Evolutionary conservation across 2,797 vertebrate genomes (phyloP), one percentile per base, ranked within the genome.

Genomic region (Delichon dasypus): DNA sequence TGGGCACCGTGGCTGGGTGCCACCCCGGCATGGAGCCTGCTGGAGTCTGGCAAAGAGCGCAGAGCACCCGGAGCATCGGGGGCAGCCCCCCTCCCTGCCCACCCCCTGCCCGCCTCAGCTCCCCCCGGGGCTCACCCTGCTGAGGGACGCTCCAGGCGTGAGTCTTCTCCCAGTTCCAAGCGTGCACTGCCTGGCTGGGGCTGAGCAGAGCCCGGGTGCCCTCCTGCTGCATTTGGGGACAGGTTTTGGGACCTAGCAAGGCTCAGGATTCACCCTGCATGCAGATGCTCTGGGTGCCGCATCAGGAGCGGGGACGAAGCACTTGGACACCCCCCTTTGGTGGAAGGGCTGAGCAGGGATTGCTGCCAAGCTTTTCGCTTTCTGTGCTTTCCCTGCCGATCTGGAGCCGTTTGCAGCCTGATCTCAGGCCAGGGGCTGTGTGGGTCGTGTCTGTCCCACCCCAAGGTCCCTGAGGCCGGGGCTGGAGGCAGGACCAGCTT

Each of bases 251-350:
- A 54, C 6, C 13, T 11, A 14, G 47, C 14, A 14, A n/a, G 18
- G 36, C 22, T 66, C 16, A 1, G 47, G 61, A 8, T 65, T 57
- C 29, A 20, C 16, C 25, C 16, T 4, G 3, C 2, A 1, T 2
- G 2, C 29, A 9, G 50, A 11, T 11, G 44, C 64, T 75, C 47
- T 19, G 11, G 11, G 13, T 66, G 17, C 38, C 57, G 51, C 18
- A 21, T 53, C 36, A 47, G 34, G 44, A 61, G 27, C 5, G 5
- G 47, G 19, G 19, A 15, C 11, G 6, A 34, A 77, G 40, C 2
- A 0, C 30, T 27, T 12, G 62, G 53, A 36, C 8, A 2, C 4
- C 1, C 1, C 1, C 0, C 21, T 30, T 44, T 5, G 17, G 15
- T 65, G 50, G 25, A 53, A 68, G 61, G 36, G 42, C n/a, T 26